phyloP scores from a whole-genome alignment of 2,888 invertebrate species.

The Nymphalis urticae region DNA sequence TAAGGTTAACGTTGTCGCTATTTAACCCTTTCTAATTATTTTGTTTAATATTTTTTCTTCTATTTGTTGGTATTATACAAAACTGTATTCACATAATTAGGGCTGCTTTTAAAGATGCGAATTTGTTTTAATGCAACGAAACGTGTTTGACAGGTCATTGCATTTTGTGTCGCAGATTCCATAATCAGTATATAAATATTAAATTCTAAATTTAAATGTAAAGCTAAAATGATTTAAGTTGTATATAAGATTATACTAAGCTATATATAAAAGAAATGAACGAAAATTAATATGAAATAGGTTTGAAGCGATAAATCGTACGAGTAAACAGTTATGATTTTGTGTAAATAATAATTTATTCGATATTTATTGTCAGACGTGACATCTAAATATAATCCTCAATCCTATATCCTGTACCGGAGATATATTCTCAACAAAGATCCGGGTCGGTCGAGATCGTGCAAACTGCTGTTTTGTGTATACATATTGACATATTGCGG shows the following conservation, averaged over 20 bases:
- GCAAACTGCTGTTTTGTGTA: slow-evolving; percentile 20
- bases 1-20: slow-evolving; percentile 35
- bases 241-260: too few relatives aligned
- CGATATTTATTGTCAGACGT: slow-evolving; percentile 9
- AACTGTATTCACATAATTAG: too few relatives aligned
- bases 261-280: too few relatives aligned
- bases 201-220: too few relatives aligned
- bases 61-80: not conserved
- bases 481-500: slow-evolving; percentile 15
- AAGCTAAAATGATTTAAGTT: too few relatives aligned
- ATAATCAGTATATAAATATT: too few relatives aligned
- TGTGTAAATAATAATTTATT: not conserved
- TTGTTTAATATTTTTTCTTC: not conserved
- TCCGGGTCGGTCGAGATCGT: slow-evolving; percentile 25
- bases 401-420: slow-evolving; percentile 23
- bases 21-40: slow-evolving; percentile 2
- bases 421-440: slow-evolving; percentile 14
- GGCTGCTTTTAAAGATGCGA: not conserved
- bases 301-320: not conserved
- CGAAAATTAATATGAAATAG: not conserved
- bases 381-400: slow-evolving; percentile 2
- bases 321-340: not conserved
- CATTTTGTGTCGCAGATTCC: too few relatives aligned
- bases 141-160: too few relatives aligned
- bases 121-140: too few relatives aligned